Conservation (phyloP, 2,113 vertebrate genomes). For the Pristiophorus japonicus region DNA sequence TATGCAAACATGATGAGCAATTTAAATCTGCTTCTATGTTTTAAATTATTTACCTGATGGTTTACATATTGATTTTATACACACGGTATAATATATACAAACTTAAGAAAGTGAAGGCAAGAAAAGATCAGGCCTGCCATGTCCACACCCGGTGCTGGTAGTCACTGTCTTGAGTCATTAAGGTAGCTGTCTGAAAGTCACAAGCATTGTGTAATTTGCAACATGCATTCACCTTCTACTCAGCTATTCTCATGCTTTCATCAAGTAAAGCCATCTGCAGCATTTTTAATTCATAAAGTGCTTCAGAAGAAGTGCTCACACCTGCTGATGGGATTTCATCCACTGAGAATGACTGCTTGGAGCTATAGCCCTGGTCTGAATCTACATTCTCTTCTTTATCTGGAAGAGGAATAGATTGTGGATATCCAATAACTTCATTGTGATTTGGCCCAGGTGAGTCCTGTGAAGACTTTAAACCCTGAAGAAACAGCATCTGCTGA, state of each 20-base stretch:
- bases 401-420: neutral
- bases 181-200: neutral
- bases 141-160: neutral
- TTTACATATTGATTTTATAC: neutral
- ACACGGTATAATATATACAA: too few relatives aligned
- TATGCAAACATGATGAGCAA: neutral
- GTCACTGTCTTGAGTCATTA: too few relatives aligned
- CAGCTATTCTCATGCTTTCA: slow-evolving; percentile 41
- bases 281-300: slow-evolving; percentile 58
- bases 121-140: neutral
- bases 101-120: neutral
- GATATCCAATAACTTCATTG: neutral
- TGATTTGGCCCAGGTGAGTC: neutral
- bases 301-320: slow-evolving; percentile 43
- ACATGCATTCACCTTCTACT: neutral
- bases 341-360: slow-evolving; percentile 58
- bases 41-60: neutral
- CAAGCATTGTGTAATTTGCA: neutral
- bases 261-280: slow-evolving; percentile 66
- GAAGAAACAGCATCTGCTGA: slow-evolving; percentile 49
- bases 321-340: slow-evolving; percentile 41
- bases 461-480: slow-evolving; percentile 39
- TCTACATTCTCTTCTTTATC: slow-evolving; percentile 47
- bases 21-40: neutral
- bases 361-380: slow-evolving; percentile 85